A percentile compares a stretch with the other conserved stretches of the same genome.
Conservation (phyloP, 2,888 invertebrate species). For the Glyphotaelius pellucidus region DNA sequence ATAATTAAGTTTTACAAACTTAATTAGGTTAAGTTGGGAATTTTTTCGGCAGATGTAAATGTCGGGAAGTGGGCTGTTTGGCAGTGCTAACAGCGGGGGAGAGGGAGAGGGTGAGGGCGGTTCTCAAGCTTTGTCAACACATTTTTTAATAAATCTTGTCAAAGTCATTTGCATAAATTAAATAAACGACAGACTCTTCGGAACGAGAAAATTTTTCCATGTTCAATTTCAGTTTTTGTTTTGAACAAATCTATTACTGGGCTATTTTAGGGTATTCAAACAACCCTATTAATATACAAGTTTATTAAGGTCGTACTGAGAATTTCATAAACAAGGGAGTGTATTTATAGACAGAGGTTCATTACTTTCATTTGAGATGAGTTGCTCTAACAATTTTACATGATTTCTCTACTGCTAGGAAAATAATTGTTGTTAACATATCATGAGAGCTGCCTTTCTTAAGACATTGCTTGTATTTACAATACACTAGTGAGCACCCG, state of each 20-base stretch:
- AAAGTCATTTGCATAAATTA: not conserved
- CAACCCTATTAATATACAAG: no score
- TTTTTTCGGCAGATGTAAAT: slow-evolving; percentile 12
- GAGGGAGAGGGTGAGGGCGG: not conserved
- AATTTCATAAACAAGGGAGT: not conserved
- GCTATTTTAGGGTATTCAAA: not conserved
- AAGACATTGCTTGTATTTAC: no score
- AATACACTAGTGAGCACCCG: no score
- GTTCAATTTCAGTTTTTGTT: not conserved
- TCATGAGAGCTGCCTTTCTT: not conserved
- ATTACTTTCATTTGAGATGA: not conserved
- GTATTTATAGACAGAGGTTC: not conserved
- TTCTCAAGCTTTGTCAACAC: not conserved
- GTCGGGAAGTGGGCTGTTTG: not conserved
- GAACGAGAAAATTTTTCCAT: not conserved
- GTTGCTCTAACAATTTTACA: not conserved
- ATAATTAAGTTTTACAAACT: slow-evolving; percentile 3
- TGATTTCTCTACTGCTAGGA: not conserved
- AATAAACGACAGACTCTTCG: not conserved
- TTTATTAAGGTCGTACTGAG: no score
- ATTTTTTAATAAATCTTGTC: not conserved
- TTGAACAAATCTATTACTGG: not conserved
- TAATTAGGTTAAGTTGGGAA: slow-evolving; percentile 2
- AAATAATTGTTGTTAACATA: not conserved
- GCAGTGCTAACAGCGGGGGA: not conserved